Evolutionary conservation across 2,888 invertebrate species (phyloP).

Genomic region (Mechanitis mazaeus): DNA sequence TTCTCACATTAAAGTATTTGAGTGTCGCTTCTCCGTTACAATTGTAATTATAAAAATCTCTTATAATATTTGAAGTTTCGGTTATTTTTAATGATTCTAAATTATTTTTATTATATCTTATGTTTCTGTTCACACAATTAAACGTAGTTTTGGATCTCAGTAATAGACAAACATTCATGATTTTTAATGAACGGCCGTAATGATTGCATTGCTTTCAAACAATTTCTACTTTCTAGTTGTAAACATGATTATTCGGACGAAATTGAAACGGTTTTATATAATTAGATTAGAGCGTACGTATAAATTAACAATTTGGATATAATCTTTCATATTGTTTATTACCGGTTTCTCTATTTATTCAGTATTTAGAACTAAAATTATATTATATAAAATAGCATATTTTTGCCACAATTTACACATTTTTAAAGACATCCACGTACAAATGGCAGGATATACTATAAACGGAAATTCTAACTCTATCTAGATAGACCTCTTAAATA

Average conservation of each 20-base stretch:
- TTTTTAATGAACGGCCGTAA: conserved; percentile 49
- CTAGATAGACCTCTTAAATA: too few relatives aligned
- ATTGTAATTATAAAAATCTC: conserved; percentile 38
- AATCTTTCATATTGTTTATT: conserved; percentile 23
- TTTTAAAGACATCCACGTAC: too few relatives aligned
- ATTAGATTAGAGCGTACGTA: conserved; percentile 30
- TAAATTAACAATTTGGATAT: conserved; percentile 21
- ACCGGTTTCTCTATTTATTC: conserved; percentile 22
- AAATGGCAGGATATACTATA: too few relatives aligned
- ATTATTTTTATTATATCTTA: conserved; percentile 35
- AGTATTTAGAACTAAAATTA: conserved; percentile 5
- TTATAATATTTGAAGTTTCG: conserved; percentile 31
- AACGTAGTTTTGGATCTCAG: conserved; percentile 31
- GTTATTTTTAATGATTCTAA: conserved; percentile 38
- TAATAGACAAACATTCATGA: conserved; percentile 36
- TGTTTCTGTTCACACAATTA: conserved; percentile 40
- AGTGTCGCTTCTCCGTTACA: conserved; percentile 30
- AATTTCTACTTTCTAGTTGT: conserved; percentile 59
- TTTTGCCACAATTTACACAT: too few relatives aligned
- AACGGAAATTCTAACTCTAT: too few relatives aligned
- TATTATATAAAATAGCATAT: too few relatives aligned
- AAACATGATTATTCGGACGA: conserved; percentile 44
- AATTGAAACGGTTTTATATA: conserved; percentile 32
- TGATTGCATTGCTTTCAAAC: conserved; percentile 40
- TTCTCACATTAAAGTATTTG: conserved; percentile 37